These are phyloP conservation scores for Nemurella pictetii DNA, from an alignment of 2,888 invertebrate species.

Conservation along the genomic window DNA sequence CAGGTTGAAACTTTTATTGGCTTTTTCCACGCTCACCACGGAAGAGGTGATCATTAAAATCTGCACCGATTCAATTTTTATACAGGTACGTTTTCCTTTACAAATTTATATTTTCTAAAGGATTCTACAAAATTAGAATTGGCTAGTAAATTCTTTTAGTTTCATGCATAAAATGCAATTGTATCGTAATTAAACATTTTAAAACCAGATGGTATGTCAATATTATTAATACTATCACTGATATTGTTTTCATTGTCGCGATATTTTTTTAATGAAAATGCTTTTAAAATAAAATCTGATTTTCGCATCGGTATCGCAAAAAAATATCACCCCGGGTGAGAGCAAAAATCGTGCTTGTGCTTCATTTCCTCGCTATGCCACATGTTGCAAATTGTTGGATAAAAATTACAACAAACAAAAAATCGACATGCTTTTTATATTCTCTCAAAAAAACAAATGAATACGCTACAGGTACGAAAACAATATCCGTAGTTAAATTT, in stretches of 20 bases:
- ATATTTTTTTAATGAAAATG: not conserved
- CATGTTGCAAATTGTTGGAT: too few relatives aligned
- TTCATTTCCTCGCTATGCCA: not conserved
- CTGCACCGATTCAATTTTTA: too few relatives aligned
- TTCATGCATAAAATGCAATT: too few relatives aligned
- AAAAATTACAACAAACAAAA: not conserved
- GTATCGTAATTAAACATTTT: too few relatives aligned
- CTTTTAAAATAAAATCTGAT: not conserved
- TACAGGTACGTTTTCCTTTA: too few relatives aligned
- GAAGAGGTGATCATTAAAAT: too few relatives aligned
- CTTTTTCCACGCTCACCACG: not conserved
- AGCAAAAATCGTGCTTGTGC: not conserved
- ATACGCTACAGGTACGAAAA: not conserved
- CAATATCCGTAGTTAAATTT: not conserved
- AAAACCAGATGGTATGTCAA: not conserved
- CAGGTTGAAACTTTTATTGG: not conserved
- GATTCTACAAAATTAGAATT: too few relatives aligned
- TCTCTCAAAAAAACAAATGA: not conserved
- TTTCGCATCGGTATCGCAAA: not conserved
- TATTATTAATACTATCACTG: not conserved
- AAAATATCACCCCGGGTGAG: not conserved
- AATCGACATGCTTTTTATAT: not conserved
- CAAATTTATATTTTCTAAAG: too few relatives aligned
- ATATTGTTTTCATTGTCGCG: not conserved
- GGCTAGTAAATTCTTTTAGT: too few relatives aligned